Percentiles rank a stretch among this genome's conserved stretches.
These are phyloP conservation scores for Standfussiana lucernea DNA, from an alignment of 2,888 invertebrate genomes.

Conservation along the genomic window DNA sequence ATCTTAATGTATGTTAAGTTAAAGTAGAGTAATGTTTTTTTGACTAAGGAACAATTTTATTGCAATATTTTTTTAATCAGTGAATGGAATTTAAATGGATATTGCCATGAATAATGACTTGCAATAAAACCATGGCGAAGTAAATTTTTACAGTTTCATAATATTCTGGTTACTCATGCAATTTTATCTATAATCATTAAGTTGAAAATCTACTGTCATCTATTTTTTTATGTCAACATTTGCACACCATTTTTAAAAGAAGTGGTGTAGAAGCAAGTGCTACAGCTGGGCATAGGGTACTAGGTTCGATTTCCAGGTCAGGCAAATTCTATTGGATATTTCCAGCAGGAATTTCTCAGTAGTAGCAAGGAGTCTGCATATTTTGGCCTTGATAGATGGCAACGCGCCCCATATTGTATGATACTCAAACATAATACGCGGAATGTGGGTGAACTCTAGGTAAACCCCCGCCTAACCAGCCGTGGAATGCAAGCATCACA, in stretches of 20 bases:
- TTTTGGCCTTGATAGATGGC: neutral
- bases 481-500: neutral
- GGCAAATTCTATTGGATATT: neutral
- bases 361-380: neutral
- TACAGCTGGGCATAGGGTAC: neutral
- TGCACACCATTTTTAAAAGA: neutral
- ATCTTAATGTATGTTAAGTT: no score
- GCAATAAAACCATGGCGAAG: neutral
- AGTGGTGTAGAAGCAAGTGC: neutral
- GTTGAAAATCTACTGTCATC: neutral
- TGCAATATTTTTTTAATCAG: neutral
- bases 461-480: neutral
- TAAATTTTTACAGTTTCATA: neutral
- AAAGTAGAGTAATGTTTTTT: neutral
- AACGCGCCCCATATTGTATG: neutral
- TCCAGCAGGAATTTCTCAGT: neutral
- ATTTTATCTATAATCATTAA: neutral
- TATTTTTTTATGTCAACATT: neutral
- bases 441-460: neutral
- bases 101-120: neutral
- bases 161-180: neutral
- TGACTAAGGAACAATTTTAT: neutral
- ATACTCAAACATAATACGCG: neutral
- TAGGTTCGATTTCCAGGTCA: neutral
- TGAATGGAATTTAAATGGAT: neutral